Evolutionary conservation across 2,797 vertebrate species (phyloP).

Genomic region (Pogoniulus pusillus): DNA sequence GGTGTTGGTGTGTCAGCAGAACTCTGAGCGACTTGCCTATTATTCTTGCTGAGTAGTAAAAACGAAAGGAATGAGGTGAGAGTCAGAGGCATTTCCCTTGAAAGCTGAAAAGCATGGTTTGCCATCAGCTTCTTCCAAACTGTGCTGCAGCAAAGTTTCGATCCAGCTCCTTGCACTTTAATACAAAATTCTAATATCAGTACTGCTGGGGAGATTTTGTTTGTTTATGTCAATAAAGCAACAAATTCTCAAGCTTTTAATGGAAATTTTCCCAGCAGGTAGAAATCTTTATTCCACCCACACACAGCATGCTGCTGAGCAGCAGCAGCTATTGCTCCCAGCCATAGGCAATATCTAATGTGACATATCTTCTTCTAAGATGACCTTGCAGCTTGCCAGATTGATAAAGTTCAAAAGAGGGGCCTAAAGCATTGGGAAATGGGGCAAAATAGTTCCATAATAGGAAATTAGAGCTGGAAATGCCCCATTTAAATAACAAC

Average conservation of each 20-base stretch:
- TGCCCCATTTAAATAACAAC: neutral
- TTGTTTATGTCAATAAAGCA: constrained; percentile 14
- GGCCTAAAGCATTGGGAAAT: neutral
- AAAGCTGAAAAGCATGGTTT: neutral
- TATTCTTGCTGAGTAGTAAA: neutral
- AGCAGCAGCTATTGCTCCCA: neutral
- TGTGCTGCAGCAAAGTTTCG: neutral
- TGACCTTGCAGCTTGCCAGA: neutral
- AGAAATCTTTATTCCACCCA: neutral
- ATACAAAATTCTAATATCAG: neutral
- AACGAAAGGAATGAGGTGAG: neutral
- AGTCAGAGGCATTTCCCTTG: neutral
- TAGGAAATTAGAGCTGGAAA: neutral
- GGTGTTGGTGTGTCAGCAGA: constrained; percentile 57
- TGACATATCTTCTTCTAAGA: neutral
- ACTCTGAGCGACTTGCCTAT: constrained; percentile 28
- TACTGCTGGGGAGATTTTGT: neutral
- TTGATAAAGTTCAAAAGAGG: neutral
- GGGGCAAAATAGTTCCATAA: neutral
- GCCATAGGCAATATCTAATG: neutral
- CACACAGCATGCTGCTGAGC: neutral
- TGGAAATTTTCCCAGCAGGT: neutral
- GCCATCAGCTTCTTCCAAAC: neutral
- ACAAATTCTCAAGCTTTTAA: constrained; percentile 3
- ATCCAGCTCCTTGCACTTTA: neutral